Evolutionary conservation across 2,113 vertebrate genomes (phyloP).

Genomic region (Centropus unirufus): DNA sequence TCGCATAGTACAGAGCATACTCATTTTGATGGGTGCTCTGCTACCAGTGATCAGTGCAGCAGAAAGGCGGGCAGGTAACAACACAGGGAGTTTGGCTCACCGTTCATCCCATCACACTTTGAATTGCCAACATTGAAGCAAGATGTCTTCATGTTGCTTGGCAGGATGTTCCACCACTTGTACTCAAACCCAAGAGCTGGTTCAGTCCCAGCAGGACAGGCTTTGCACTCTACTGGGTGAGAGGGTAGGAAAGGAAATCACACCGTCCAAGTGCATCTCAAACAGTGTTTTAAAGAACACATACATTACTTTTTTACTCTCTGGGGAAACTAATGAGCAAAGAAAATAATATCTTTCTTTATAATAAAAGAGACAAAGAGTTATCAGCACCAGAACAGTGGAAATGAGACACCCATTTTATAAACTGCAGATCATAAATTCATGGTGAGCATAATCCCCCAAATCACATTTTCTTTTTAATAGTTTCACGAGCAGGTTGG

Average conservation of each 20-base stretch:
- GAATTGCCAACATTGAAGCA: conserved; percentile 98
- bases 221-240: conserved; percentile 81
- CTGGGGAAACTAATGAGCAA: neutral
- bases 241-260: neutral
- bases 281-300: neutral
- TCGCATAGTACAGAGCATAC: neutral
- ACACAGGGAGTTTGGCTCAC: conserved; percentile 73
- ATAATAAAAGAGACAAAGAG: neutral
- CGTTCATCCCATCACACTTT: conserved; percentile 95
- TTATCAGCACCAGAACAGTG: neutral
- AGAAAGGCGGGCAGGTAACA: neutral
- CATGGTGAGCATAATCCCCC: rapidly evolving
- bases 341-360: neutral
- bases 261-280: neutral
- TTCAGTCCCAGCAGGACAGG: conserved; percentile 93
- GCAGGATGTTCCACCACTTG: conserved; percentile 97
- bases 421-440: neutral
- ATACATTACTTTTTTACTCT: neutral
- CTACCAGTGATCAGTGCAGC: neutral
- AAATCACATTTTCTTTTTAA: neutral
- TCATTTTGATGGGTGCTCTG: neutral
- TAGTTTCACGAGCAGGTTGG: neutral
- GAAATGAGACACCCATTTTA: neutral
- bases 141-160: conserved; percentile 94
- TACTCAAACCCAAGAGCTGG: conserved; percentile 91